phyloP scores from a whole-genome alignment of 2,797 vertebrate species.

The Arrhamphus sclerolepis region DNA sequence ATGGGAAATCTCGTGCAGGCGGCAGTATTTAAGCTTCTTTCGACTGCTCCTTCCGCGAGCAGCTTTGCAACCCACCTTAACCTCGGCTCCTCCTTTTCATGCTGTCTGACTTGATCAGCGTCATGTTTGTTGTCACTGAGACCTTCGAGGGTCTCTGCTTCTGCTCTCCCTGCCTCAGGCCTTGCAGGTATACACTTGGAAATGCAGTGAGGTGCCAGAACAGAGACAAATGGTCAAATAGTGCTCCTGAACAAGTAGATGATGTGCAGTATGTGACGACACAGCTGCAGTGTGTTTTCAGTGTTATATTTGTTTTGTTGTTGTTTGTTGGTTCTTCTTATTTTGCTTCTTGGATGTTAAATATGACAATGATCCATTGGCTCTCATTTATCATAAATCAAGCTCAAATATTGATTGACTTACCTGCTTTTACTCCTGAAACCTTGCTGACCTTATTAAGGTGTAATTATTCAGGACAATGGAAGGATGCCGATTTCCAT shows the following conservation, averaged over 20 bases:
- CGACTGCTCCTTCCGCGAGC: not conserved
- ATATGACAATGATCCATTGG: no score
- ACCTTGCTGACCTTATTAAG: no score
- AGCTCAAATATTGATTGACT: no score
- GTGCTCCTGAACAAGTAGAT: not conserved
- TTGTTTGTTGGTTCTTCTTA: no score
- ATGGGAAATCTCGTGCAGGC: not conserved
- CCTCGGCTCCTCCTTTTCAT: constrained; percentile 10
- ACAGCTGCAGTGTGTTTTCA: no score
- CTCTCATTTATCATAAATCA: no score
- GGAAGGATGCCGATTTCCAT: no score
- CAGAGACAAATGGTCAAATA: not conserved
- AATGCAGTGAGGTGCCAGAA: not conserved
- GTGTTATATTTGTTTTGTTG: no score
- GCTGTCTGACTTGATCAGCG: constrained; percentile 16
- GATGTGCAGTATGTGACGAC: no score
- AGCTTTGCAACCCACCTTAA: constrained; percentile 10
- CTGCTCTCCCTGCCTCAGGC: constrained; percentile 9
- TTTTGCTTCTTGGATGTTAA: no score
- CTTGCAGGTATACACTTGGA: not conserved
- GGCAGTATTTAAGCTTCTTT: constrained; percentile 1
- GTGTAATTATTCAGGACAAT: no score
- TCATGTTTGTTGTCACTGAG: constrained; percentile 7
- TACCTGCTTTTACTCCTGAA: no score
- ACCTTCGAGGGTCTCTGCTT: constrained; percentile 1